A percentile compares a stretch with the other conserved stretches of the same genome.
These are phyloP conservation scores for Bombylius major DNA, from an alignment of 2,888 invertebrate species.

Conservation along the genomic window DNA sequence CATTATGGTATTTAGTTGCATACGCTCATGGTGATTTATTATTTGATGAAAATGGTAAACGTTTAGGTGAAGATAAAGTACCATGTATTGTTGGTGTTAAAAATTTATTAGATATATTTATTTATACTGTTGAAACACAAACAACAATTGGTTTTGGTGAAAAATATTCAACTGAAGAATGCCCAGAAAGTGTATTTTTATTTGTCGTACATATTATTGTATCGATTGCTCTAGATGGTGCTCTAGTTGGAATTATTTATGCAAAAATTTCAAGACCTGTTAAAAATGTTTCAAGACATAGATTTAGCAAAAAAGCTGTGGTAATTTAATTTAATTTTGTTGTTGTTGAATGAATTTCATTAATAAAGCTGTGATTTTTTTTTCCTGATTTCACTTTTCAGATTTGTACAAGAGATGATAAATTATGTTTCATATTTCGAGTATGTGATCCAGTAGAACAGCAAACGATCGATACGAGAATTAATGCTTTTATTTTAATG, in stretches of 20 bases:
- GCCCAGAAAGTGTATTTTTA: slow-evolving; percentile 70
- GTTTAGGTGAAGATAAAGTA: slow-evolving; percentile 35
- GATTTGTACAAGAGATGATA: slow-evolving; percentile 68
- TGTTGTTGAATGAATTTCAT: too few species aligned
- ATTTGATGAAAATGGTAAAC: slow-evolving; percentile 39
- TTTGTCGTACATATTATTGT: slow-evolving; percentile 70
- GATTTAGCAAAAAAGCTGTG: slow-evolving; percentile 65
- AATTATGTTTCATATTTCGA: slow-evolving; percentile 64
- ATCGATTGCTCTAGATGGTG: slow-evolving; percentile 45
- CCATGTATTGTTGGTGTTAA: slow-evolving; percentile 47
- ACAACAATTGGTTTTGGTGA: slow-evolving; percentile 74
- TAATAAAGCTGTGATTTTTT: not conserved
- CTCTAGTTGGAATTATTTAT: slow-evolving; percentile 52
- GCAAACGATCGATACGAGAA: slow-evolving; percentile 66
- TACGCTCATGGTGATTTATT: slow-evolving; percentile 66
- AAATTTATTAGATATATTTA: slow-evolving; percentile 51
- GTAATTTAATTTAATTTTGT: slow-evolving; percentile 35
- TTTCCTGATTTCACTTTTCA: slow-evolving; percentile 22
- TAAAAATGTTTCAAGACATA: slow-evolving; percentile 59
- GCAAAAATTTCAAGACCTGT: slow-evolving; percentile 70
- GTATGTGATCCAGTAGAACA: slow-evolving; percentile 66
- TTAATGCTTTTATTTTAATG: slow-evolving; percentile 44
- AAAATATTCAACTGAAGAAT: slow-evolving; percentile 68
- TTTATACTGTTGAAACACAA: slow-evolving; percentile 82
- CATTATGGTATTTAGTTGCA: slow-evolving; percentile 64